Evolutionary conservation across 2,797 vertebrate species (phyloP), one percentile per base, ranked within the genome.

Genomic region (Miichthys miiuy): DNA sequence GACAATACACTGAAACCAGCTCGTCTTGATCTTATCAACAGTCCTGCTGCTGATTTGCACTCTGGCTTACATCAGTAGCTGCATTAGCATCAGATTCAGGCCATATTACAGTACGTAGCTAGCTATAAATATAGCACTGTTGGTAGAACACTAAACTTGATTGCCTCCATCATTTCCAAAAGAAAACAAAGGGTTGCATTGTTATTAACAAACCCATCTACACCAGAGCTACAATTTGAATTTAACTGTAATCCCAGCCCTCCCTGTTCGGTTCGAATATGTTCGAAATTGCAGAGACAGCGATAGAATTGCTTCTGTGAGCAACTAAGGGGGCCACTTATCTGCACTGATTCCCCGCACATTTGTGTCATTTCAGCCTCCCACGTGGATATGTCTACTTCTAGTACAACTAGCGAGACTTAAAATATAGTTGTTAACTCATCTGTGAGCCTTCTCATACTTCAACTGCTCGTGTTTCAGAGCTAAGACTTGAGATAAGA

Each of bases 241-340:
- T 17, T 27, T 10, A 12, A 18, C 14, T 52, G 25, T 30, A 21
- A 68, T 23, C 18, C 14, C 13, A 5, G 13, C 17, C n/a, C 2
- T 20, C 69, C 14, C 21, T 23, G 4, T 30, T n/a, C 4, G 34
- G 18, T 21, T 14, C 4, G 9, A 67, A 21, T 27, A 17, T 41
- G 34, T 54, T 73, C 10, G 34, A 21, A 72, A 54, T 10, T 20
- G 23, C 46, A 16, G 16, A 51, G 67, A 55, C 54, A 66, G 34
- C 3, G 34, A 20, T 3, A 52, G n/a, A 52, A 5, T 41, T n/a
- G 5, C 30, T 13, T 57, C n/a, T 42, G 30, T 55, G 30, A 50
- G 48, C 17, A 10, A 11, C 8, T 16, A 8, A 72, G 25, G 18
- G 69, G 21, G 21, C 11, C 17, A n/a, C 34, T 55, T 66, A 38